Evolutionary conservation across 2,888 invertebrate species (phyloP).

Genomic region (Drosophila aldrichi): DNA sequence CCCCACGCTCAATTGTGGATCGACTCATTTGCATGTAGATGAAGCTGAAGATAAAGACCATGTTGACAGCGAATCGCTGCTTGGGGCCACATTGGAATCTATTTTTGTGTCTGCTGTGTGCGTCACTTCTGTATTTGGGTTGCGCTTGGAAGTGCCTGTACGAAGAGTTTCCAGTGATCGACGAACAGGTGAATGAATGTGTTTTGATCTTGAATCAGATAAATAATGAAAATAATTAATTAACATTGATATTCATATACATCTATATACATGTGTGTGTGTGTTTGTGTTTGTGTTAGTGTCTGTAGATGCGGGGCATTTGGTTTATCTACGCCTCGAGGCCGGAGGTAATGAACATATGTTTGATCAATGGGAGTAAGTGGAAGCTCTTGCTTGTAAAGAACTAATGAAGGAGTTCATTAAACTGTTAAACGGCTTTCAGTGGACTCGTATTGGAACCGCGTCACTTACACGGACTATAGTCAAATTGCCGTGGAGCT

Average conservation of each 20-base stretch:
- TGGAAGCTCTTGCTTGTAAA: background rate
- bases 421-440: background rate
- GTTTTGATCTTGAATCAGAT: constrained; percentile 21
- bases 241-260: constrained; percentile 20
- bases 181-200: constrained; percentile 46
- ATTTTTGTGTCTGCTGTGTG: constrained; percentile 20
- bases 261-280: background rate
- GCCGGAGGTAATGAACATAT: constrained; percentile 25
- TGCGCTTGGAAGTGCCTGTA: constrained; percentile 58
- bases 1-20: constrained; percentile 49
- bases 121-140: constrained; percentile 14
- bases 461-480: constrained; percentile 57
- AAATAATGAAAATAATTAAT: constrained; percentile 28
- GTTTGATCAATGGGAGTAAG: constrained; percentile 49
- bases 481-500: constrained; percentile 50
- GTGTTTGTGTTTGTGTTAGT: background rate
- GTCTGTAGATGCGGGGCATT: constrained; percentile 45
- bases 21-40: constrained; percentile 62
- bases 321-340: constrained; percentile 58
- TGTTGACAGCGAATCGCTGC: constrained; percentile 30
- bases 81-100: constrained; percentile 18
- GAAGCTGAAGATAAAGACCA: constrained; percentile 40
- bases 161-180: constrained; percentile 57
- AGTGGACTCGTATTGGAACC: constrained; percentile 64
- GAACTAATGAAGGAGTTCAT: too few relatives aligned